Evolutionary conservation across 92 coral and sea anemone species (phyloP).

Genomic region (Phenganax marumi): DNA sequence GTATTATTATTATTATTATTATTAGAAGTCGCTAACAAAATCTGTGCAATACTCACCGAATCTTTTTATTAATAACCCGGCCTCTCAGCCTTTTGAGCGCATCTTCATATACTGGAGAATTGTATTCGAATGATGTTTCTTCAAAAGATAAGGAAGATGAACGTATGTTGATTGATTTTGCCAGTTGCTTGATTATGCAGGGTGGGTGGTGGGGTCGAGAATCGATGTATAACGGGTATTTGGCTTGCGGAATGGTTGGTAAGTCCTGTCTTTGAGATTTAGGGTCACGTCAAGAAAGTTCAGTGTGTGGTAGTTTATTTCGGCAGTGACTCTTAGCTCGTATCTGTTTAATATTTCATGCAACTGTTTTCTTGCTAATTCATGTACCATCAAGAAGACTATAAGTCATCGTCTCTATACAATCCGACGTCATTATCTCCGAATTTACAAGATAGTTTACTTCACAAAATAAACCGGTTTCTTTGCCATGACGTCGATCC

Average conservation of each 20-base stretch:
- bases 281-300: slow-evolving; percentile 22
- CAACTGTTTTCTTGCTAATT: background rate
- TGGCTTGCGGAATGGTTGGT: background rate
- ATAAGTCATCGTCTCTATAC: background rate
- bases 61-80: too few relatives aligned
- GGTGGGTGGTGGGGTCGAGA: background rate
- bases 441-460: background rate
- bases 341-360: background rate
- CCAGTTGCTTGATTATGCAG: background rate
- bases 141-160: too few relatives aligned
- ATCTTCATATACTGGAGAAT: background rate
- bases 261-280: background rate
- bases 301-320: too few relatives aligned
- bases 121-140: background rate
- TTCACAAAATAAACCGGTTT: background rate
- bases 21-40: too few relatives aligned
- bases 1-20: too few relatives aligned
- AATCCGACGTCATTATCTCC: background rate
- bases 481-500: background rate
- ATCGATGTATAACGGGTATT: too few relatives aligned
- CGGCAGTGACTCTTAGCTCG: background rate
- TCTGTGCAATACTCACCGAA: too few relatives aligned
- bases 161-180: background rate
- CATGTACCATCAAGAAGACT: background rate
- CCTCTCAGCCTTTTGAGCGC: too few relatives aligned